phyloP scores from a whole-genome alignment of 2,888 invertebrate species.

The Harmothoe impar region DNA sequence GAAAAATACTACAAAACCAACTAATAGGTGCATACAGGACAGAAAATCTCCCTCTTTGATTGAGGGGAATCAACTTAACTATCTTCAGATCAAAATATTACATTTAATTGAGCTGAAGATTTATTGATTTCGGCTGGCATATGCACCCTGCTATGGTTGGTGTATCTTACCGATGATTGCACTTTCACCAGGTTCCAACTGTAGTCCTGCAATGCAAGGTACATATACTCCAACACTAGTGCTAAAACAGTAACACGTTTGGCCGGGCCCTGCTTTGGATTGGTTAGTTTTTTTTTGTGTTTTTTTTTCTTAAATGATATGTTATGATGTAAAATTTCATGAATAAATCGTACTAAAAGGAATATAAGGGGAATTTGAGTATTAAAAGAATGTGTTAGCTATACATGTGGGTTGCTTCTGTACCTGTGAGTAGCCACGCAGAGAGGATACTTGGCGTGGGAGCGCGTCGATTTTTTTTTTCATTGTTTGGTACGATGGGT shows the following conservation, averaged over 20 bases:
- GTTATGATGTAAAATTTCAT: too few relatives aligned
- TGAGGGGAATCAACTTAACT: neutral
- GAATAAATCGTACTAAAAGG: too few relatives aligned
- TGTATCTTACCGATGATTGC: conserved; percentile 16
- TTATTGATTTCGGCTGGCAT: neutral
- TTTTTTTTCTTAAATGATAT: neutral
- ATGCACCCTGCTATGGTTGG: neutral
- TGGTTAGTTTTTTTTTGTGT: too few relatives aligned
- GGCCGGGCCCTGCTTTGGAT: neutral
- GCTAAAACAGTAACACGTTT: neutral
- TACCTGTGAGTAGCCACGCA: too few relatives aligned
- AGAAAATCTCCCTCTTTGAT: neutral
- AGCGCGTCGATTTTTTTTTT: too few relatives aligned
- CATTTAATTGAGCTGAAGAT: conserved; percentile 25
- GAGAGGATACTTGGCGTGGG: too few relatives aligned
- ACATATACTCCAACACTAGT: conserved; percentile 31
- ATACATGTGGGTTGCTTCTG: too few relatives aligned
- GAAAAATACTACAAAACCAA: conserved; percentile 1
- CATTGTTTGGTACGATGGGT: too few relatives aligned
- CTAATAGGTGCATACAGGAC: neutral
- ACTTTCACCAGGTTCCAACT: neutral
- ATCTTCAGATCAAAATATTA: conserved; percentile 2
- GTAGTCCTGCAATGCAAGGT: conserved; percentile 3
- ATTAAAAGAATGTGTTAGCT: too few relatives aligned
- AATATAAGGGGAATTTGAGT: too few relatives aligned